Percentiles rank a stretch among this genome's conserved stretches.
These are phyloP conservation scores for human DNA, from an alignment of 2,113 vertebrate species.

Conservation along the genomic window GRCh38 chr6:20949501-20950000, in stretches of 20 bases:
- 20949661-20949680: background rate
- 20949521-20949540: background rate
- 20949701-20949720: background rate
- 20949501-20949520: background rate
- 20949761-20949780: background rate
- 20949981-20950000: too few species aligned
- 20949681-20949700: background rate
- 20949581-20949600: background rate
- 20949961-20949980: too few species aligned
- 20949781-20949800: background rate
- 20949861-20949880: too few species aligned
- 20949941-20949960: too few species aligned
- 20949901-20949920: too few species aligned
- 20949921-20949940: too few species aligned
- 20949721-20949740: background rate
- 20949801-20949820: too few species aligned
- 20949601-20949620: background rate
- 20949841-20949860: too few species aligned
- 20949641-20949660: background rate
- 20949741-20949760: background rate
- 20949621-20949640: background rate
- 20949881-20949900: too few species aligned
- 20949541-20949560: background rate
- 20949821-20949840: too few species aligned
- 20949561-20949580: background rate